A percentile compares a stretch with the other conserved stretches of the same genome.
These are phyloP conservation scores for Metallyticus violacea DNA, from an alignment of 2,888 invertebrate genomes.

Conservation along the genomic window DNA sequence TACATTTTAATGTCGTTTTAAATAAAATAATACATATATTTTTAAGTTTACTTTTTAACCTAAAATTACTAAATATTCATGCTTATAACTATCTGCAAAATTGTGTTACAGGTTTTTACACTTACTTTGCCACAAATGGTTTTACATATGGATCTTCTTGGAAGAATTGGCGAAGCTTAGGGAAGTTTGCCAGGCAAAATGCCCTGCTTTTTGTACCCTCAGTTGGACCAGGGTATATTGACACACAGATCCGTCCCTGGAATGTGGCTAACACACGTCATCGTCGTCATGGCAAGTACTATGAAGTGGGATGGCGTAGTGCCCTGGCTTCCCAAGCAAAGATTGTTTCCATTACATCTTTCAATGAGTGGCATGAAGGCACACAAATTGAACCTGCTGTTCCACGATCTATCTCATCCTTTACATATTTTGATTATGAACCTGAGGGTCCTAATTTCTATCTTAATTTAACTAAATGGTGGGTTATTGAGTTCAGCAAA, in stretches of 20 bases:
- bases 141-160: constrained; percentile 63
- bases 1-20: too few species aligned
- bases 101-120: constrained; percentile 56
- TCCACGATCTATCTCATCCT: constrained; percentile 45
- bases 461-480: constrained; percentile 60
- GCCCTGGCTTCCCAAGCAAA: constrained; percentile 56
- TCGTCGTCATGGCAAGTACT: constrained; percentile 59
- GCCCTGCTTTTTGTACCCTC: constrained; percentile 64
- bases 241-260: constrained; percentile 61
- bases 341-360: constrained; percentile 64
- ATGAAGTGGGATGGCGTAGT: constrained; percentile 59
- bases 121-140: constrained; percentile 63
- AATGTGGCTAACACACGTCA: constrained; percentile 53
- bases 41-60: too few species aligned
- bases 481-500: constrained; percentile 54
- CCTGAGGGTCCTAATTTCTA: constrained; percentile 61
- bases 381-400: constrained; percentile 69
- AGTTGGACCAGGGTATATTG: constrained; percentile 68
- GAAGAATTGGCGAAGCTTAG: constrained; percentile 52
- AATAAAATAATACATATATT: too few species aligned
- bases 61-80: too few species aligned
- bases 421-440: constrained; percentile 57
- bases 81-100: too few species aligned
- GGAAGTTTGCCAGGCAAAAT: constrained; percentile 55
- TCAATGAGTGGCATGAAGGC: constrained; percentile 74